Percentiles rank a stretch among this genome's conserved stretches.
These are phyloP conservation scores for Bruchidius siliquastri DNA, from an alignment of 2,888 invertebrate genomes.

Conservation along the genomic window DNA sequence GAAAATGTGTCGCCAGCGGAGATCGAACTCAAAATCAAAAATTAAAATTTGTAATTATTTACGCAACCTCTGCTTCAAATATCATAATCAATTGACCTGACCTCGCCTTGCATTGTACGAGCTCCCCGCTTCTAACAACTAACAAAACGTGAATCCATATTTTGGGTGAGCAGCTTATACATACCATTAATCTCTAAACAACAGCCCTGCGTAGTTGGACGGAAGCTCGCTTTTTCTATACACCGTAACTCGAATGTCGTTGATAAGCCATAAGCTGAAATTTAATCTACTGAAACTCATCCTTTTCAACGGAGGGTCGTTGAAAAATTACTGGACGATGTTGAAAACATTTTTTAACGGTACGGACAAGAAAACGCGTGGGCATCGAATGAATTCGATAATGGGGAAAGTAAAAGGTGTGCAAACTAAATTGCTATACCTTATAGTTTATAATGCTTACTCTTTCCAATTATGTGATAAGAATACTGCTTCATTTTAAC, in stretches of 20 bases:
- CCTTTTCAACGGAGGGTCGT: neutral
- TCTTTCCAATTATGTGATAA: no score
- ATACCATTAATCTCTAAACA: neutral
- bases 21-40: no score
- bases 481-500: no score
- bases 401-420: neutral
- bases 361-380: neutral
- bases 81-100: no score
- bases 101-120: no score
- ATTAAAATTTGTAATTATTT: no score
- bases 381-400: neutral
- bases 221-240: neutral
- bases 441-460: no score
- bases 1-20: no score
- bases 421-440: neutral
- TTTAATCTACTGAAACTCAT: neutral
- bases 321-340: neutral
- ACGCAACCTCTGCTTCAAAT: no score
- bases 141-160: no score
- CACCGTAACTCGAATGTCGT: neutral
- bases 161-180: no score
- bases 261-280: neutral
- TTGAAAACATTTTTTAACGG: neutral
- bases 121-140: no score
- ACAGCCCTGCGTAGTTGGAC: neutral